Base-by-base conservation (phyloP, 1,140 invertebrate genomes). In the Drosophila nebulosa region DNA sequence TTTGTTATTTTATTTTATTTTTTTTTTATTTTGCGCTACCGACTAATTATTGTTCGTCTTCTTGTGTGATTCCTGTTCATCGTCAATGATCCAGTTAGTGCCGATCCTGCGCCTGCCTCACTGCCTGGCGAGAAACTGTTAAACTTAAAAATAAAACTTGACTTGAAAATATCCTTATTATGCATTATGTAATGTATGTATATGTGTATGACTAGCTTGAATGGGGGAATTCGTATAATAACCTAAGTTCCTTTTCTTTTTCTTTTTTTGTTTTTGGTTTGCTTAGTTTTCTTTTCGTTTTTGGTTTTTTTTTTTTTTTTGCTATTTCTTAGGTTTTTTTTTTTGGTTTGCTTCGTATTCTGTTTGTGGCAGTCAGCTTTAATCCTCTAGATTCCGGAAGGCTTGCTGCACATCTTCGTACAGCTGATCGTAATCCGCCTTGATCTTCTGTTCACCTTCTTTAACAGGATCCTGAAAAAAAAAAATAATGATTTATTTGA, bases 341-440 rank as follows among this genome's bases (percentile, higher is more conserved):
- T 51, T 30, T 56, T 68, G 9, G 36, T 50, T 10, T 46, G 24
- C 22, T 26, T 32, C 22, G 62, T 46, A 1, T 10, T 46, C 18
- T 46, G 16, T 46, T 42, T 21, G 6, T 46, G 39, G 39, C 39
- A 46, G 39, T 46, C 39, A 46, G 52, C 52, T 52, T 95, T 99
- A 99, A 92, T 99, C 99, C 94, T 99, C 99, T 89, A 99, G 94
- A 94, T 99, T 99, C 92, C 98, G 96, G 94, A 99, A 99, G 79
- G 97, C 97, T 89, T 97, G 96, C 89, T 98, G 96, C 92, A 99
- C 97, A 90, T 98, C 96, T 93, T 99, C 98, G 69, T 98, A 94
- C 12, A 99, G 92, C 90, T 98, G 97, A 89, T 99, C 98, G 91
- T 97, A 99, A 85, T 99, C 98, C 22, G 97, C 95, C 92, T 97